Base-by-base conservation (phyloP, 1,140 invertebrate species). In the Maconellicoccus hirsutus region DNA sequence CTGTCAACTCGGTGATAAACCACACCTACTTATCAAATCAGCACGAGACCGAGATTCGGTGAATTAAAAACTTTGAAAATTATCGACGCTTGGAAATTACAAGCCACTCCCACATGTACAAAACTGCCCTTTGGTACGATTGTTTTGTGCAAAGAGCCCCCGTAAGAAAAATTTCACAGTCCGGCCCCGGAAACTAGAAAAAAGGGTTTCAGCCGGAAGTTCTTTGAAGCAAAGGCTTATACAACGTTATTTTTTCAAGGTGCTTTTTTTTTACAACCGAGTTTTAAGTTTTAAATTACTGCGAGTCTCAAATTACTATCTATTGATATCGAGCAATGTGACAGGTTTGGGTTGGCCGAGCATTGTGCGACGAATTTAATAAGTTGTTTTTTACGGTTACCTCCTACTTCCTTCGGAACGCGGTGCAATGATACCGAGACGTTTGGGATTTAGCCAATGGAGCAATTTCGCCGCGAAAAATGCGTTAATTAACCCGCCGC, bases 1-100 rank as follows among this genome's bases (percentile, higher is more conserved):
- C 61, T 66, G 61, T 66, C 61, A 66, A 66, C 61, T 52, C n/a
- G 10, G 10, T 66, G 6, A 59, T n/a, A 19, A 26, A 66, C 61
- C 61, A 66, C 61, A 66, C 61, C 61, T 66, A 66, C 61, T 66
- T 66, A 66, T 66, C 61, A 66, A 66, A 23, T 26, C 61, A 66
- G 61, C 25, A 66, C 61, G 61, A 66, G 61, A 66, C 61, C 61
- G 61, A 66, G 21, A 25, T 66, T 23, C 6, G 52, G 3, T 59
- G 16, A 19, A 59, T 59, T 66, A 16, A 66, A 66, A 6, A 8
- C 42, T 52, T 52, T 52, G 10, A 66, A 59, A 66, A 66, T 66
- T 66, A 66, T 26, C 61, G 61, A 23, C 25, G 25, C 21, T 66
- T 25, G 10, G 61, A 66, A 25, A 23, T 14, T 52, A 66, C 21